phyloP scores from a whole-genome alignment of 2,888 invertebrate genomes.

The Drosophila infuscata region DNA sequence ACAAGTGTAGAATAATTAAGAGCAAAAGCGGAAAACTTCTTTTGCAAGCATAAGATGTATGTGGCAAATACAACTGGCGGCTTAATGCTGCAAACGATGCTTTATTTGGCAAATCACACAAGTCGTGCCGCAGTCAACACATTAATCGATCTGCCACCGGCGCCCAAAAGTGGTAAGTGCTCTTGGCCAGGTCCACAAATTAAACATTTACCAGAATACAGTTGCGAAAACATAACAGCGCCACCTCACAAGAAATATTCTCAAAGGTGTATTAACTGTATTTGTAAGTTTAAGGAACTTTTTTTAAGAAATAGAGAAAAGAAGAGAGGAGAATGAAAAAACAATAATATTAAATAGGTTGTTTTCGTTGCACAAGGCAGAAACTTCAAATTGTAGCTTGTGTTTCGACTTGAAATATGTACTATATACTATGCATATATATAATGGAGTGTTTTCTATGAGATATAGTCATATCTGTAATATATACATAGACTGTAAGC shows the following conservation, averaged over 20 bases:
- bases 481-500: neutral
- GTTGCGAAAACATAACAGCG: neutral
- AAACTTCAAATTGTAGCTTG: neutral
- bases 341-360: neutral
- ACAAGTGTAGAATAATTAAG: neutral
- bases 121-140: conserved; percentile 82
- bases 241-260: neutral
- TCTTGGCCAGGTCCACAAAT: neutral
- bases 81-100: conserved; percentile 85
- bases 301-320: neutral
- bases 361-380: neutral
- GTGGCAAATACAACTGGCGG: conserved; percentile 84
- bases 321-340: neutral
- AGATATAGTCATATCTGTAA: neutral
- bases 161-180: conserved; percentile 84
- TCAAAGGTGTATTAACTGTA: neutral
- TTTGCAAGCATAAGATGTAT: conserved; percentile 68
- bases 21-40: conserved; percentile 11
- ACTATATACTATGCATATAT: neutral
- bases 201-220: neutral
- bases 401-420: neutral
- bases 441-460: neutral
- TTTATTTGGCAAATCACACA: conserved; percentile 84
- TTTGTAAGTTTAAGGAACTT: neutral
- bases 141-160: conserved; percentile 82